Percentiles rank a stretch among this genome's conserved stretches.
Evolutionary conservation across 1,140 invertebrate species (phyloP).

Genomic region (Limonius californicus): DNA sequence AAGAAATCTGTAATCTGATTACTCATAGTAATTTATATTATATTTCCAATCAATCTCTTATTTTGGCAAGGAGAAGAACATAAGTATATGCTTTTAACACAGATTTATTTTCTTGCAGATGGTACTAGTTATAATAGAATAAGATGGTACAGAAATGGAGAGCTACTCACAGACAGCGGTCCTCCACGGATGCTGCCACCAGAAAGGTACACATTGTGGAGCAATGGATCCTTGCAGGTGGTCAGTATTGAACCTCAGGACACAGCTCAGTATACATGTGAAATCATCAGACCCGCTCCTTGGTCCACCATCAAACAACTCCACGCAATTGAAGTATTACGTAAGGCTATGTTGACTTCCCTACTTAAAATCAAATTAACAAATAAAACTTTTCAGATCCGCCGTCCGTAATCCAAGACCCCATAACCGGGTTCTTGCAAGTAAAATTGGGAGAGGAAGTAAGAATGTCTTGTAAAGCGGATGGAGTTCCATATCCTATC

Average conservation of each 20-base stretch:
- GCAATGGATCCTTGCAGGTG: constrained; percentile 69
- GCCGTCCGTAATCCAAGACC: constrained; percentile 62
- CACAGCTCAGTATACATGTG: constrained; percentile 71
- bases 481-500: constrained; percentile 63
- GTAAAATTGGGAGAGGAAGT: constrained; percentile 67
- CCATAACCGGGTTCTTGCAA: constrained; percentile 63
- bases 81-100: neutral
- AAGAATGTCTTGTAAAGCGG: constrained; percentile 62
- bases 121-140: constrained; percentile 33
- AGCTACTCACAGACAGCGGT: constrained; percentile 60
- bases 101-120: constrained; percentile 31
- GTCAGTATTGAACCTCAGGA: constrained; percentile 57
- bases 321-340: constrained; percentile 72
- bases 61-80: no score
- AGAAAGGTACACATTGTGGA: constrained; percentile 57
- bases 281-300: constrained; percentile 55
- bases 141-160: constrained; percentile 58
- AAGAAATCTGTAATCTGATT: no score
- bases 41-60: no score
- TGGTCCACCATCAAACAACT: constrained; percentile 61
- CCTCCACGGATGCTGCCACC: constrained; percentile 49
- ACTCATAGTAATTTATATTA: no score
- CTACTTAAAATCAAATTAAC: no score
- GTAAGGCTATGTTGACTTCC: no score
- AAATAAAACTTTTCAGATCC: constrained; percentile 61